Conservation (phyloP, 1,140 invertebrate species). For the Harlomillsia oculata region DNA sequence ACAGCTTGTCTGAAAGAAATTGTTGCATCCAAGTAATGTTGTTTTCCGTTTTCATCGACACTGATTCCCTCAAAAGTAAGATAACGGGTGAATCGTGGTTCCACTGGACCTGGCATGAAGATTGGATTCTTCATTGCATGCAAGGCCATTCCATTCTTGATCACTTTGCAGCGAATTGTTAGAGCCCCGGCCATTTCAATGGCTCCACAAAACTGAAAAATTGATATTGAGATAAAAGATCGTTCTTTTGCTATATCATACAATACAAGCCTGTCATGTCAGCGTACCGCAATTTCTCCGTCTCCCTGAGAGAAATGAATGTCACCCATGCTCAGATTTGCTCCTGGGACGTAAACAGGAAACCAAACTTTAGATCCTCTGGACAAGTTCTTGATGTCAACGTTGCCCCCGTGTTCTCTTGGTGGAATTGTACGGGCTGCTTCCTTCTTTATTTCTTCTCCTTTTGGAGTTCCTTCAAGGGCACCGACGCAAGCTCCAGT, state of each 20-base stretch:
- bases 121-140: conserved; percentile 24
- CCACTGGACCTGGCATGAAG: conserved; percentile 27
- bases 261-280: not conserved
- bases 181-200: conserved; percentile 29
- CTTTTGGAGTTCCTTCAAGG: not conserved
- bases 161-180: conserved; percentile 16
- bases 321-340: conserved; percentile 24
- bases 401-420: conserved; percentile 28
- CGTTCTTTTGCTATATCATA: not conserved
- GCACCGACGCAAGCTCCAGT: not conserved
- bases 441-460: not conserved
- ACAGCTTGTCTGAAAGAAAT: conserved; percentile 16
- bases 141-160: conserved; percentile 11
- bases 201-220: conserved; percentile 23
- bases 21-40: conserved; percentile 19
- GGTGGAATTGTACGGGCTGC: conserved; percentile 23
- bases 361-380: conserved; percentile 24
- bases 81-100: conserved; percentile 18
- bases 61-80: conserved; percentile 28
- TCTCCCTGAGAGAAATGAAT: conserved; percentile 30
- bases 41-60: conserved; percentile 15
- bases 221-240: not conserved
- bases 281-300: conserved; percentile 24
- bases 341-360: conserved; percentile 24
- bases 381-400: conserved; percentile 30